phyloP scores from a whole-genome alignment of 2,888 invertebrate genomes.

The Yponomeuta malinellus region DNA sequence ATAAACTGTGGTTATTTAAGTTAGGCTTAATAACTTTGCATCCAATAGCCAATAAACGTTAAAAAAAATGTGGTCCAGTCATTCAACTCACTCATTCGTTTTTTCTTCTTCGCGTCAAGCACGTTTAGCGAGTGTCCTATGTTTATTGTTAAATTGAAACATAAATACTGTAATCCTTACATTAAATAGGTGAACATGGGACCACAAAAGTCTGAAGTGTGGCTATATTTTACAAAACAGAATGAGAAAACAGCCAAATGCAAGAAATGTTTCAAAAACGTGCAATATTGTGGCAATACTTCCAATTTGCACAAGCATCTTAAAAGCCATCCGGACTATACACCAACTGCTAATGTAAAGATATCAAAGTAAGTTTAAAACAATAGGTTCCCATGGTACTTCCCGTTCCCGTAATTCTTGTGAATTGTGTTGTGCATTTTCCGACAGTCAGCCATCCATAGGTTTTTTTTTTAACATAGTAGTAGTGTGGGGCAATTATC shows the following conservation, averaged over 20 bases:
- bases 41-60: too few relatives aligned
- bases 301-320: slow-evolving; percentile 17
- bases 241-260: slow-evolving; percentile 12
- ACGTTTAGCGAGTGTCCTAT: neutral
- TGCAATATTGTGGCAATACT: slow-evolving; percentile 16
- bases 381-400: neutral
- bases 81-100: neutral
- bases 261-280: slow-evolving; percentile 15
- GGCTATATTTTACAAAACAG: slow-evolving; percentile 16
- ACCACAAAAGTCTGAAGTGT: slow-evolving; percentile 13
- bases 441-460: too few relatives aligned
- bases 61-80: too few relatives aligned
- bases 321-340: slow-evolving; percentile 15
- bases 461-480: too few relatives aligned
- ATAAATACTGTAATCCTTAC: neutral
- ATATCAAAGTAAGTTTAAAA: slow-evolving; percentile 7
- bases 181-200: neutral
- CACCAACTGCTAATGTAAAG: slow-evolving; percentile 12
- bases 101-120: neutral
- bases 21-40: too few relatives aligned
- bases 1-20: too few relatives aligned
- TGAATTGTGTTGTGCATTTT: too few relatives aligned
- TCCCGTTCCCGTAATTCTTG: too few relatives aligned
- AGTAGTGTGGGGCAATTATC: too few relatives aligned
- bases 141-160: neutral